Evolutionary conservation across 2,113 vertebrate genomes (phyloP).

Genomic region (Indicator maculatus): DNA sequence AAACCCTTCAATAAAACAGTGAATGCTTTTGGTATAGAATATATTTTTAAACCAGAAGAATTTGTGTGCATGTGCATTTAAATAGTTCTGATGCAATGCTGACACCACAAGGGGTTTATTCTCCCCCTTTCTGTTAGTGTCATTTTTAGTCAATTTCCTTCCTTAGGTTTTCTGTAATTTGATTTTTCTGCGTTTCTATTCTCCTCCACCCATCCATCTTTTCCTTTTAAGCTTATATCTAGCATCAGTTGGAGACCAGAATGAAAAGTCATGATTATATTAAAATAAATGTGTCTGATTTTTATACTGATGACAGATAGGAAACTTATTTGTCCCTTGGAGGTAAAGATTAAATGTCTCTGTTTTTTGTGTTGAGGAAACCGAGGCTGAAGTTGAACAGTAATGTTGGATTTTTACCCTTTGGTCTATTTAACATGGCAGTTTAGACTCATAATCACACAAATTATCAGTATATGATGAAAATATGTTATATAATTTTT

Average conservation of each 20-base stretch:
- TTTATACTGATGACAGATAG: background rate
- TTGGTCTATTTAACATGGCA: background rate
- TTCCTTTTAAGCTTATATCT: background rate
- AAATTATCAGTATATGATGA: background rate
- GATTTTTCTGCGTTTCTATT: background rate
- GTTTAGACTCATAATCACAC: background rate
- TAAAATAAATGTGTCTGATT: constrained; percentile 35
- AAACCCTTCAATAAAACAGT: background rate
- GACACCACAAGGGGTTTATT: background rate
- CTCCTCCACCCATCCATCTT: background rate
- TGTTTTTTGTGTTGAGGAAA: background rate
- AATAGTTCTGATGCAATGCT: background rate
- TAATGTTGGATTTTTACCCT: background rate
- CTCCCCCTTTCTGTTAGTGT: background rate
- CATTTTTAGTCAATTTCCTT: background rate
- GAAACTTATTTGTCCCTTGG: constrained; percentile 1
- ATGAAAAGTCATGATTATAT: background rate
- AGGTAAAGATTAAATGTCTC: background rate
- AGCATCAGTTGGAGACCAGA: background rate
- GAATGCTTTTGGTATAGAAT: background rate
- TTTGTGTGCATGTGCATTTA: background rate
- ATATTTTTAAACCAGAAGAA: background rate
- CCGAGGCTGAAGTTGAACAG: background rate
- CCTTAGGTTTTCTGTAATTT: background rate
- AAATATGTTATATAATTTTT: background rate